These are phyloP conservation scores for Grus americana DNA, from an alignment of 2,113 vertebrate genomes.

Conservation along the genomic window DNA sequence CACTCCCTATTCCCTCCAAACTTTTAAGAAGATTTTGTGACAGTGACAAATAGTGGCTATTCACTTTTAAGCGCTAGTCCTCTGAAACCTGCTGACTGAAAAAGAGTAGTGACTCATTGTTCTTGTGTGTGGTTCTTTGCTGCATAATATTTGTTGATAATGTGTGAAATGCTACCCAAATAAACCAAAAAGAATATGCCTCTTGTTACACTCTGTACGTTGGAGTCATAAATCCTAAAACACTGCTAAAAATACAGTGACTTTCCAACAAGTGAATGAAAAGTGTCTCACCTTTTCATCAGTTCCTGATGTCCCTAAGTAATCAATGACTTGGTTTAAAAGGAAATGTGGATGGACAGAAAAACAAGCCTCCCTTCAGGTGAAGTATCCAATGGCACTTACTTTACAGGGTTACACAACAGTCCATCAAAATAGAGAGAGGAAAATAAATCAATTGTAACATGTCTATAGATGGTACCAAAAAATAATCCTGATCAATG, in stretches of 20 bases:
- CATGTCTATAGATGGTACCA: neutral
- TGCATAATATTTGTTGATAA: neutral
- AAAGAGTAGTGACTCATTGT: neutral
- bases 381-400: neutral
- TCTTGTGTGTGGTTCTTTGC: neutral
- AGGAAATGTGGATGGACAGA: neutral
- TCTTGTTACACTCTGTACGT: neutral
- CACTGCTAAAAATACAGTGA: neutral
- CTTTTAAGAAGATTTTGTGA: neutral
- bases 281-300: neutral
- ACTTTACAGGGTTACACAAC: neutral
- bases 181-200: neutral
- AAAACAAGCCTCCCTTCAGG: neutral
- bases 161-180: neutral
- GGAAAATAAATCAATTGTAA: conserved; percentile 37
- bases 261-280: neutral
- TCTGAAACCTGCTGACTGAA: neutral
- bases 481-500: conserved; percentile 26
- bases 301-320: neutral
- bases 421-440: neutral
- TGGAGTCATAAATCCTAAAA: neutral
- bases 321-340: neutral
- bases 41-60: neutral
- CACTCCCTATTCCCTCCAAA: neutral
- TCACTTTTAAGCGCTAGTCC: neutral